These are phyloP conservation scores for Oxycera nigricornis DNA, from an alignment of 2,888 invertebrate species.

Conservation along the genomic window DNA sequence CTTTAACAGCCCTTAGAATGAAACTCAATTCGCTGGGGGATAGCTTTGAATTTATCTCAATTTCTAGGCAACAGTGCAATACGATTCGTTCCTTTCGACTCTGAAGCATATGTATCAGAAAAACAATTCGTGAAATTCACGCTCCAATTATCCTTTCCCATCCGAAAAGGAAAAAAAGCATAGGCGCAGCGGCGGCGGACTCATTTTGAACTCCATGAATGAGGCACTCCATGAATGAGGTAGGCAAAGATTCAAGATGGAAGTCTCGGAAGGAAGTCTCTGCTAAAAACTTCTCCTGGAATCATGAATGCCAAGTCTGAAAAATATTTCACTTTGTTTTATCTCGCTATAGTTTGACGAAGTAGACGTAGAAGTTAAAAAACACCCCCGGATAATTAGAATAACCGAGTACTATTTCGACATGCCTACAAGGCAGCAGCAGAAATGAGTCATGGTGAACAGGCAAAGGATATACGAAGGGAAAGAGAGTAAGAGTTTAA, in stretches of 20 bases:
- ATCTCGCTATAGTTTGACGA: no score
- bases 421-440: no score
- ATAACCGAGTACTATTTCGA: no score
- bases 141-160: slow-evolving; percentile 41
- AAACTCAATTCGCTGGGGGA: background rate
- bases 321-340: no score
- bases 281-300: no score
- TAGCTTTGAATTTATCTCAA: background rate
- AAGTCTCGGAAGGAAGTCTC: background rate
- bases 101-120: slow-evolving; percentile 11
- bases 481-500: no score
- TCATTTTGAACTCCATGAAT: background rate
- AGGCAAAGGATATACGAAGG: no score
- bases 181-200: no score
- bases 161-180: background rate
- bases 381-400: no score
- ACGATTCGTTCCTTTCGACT: background rate
- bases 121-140: slow-evolving; percentile 44
- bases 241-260: background rate
- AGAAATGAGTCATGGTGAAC: no score
- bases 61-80: background rate
- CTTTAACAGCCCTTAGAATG: background rate
- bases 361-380: no score
- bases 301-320: no score
- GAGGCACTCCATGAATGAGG: background rate